Percentiles rank a stretch among this genome's conserved stretches.
These are phyloP conservation scores for Erpobdella octoculata DNA, from an alignment of 2,888 invertebrate genomes.

Conservation along the genomic window DNA sequence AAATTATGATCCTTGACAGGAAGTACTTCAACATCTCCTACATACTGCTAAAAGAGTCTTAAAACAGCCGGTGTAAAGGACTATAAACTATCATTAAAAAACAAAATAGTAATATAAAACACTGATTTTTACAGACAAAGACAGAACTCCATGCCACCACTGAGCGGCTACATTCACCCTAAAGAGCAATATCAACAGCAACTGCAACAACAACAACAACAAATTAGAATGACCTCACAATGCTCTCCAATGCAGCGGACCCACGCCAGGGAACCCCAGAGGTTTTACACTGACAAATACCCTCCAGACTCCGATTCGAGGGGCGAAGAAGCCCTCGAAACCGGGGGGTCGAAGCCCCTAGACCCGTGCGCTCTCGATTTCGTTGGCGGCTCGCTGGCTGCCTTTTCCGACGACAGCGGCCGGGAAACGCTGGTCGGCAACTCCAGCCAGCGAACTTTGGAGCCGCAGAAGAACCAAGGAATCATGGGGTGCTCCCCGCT, in stretches of 20 bases:
- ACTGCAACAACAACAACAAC: slow-evolving; percentile 10
- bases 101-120: too few species aligned
- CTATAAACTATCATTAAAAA: too few species aligned
- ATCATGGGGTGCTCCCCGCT: too few species aligned
- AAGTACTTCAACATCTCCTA: too few species aligned
- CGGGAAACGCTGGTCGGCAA: not conserved
- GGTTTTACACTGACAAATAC: too few species aligned
- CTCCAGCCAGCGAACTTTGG: not conserved
- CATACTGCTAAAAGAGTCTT: too few species aligned
- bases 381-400: not conserved
- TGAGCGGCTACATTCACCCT: slow-evolving; percentile 14
- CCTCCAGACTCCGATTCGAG: not conserved
- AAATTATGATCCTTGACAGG: too few species aligned
- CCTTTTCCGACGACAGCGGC: not conserved
- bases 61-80: too few species aligned
- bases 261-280: too few species aligned
- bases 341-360: not conserved
- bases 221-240: too few species aligned
- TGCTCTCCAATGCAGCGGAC: not conserved
- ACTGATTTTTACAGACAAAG: slow-evolving; percentile 15
- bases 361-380: not conserved
- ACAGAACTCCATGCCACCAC: not conserved
- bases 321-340: not conserved
- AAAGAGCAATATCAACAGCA: slow-evolving; percentile 14
- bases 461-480: too few species aligned